Conservation (phyloP, 2,113 vertebrate genomes). For the Garra rufa region DNA sequence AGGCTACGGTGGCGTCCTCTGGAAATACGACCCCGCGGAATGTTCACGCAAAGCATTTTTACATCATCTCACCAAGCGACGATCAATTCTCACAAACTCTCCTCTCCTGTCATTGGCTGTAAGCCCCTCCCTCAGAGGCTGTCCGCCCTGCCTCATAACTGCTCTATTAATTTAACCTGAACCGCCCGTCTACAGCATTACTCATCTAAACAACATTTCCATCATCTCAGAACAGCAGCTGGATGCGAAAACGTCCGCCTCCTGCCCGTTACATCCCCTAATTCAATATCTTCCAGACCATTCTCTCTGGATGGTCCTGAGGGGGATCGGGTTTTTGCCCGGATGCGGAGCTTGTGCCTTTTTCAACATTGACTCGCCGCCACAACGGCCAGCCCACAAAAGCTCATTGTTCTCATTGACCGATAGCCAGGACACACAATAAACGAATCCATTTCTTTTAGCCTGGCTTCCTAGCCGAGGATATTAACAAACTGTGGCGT, state of each 20-base stretch:
- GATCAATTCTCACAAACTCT: conserved; percentile 28
- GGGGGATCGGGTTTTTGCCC: conserved; percentile 26
- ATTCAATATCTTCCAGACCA: conserved; percentile 32
- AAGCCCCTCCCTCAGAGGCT: conserved; percentile 20
- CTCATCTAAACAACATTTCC: conserved; percentile 32
- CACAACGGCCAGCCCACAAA: conserved; percentile 33
- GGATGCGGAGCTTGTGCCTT: conserved; percentile 17
- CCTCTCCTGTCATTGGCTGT: conserved; percentile 18
- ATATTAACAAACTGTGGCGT: conserved; percentile 37
- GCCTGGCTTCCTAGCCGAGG: conserved; percentile 16
- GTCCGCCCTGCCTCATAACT: conserved; percentile 9
- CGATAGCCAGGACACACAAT: conserved; percentile 43
- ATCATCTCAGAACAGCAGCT: conserved; percentile 20
- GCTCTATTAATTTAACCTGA: conserved; percentile 33
- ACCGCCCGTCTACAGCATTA: conserved; percentile 3
- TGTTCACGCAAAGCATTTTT: neutral
- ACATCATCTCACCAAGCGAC: neutral
- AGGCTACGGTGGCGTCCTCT: neutral
- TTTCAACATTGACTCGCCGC: conserved; percentile 21
- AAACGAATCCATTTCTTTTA: conserved; percentile 45
- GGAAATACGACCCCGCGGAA: neutral
- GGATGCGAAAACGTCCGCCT: conserved; percentile 12
- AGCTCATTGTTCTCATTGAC: conserved; percentile 39
- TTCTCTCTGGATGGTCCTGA: conserved; percentile 25
- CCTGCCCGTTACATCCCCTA: conserved; percentile 6